These are phyloP conservation scores for Plotosus lineatus DNA, from an alignment of 2,113 vertebrate species.

Conservation along the genomic window DNA sequence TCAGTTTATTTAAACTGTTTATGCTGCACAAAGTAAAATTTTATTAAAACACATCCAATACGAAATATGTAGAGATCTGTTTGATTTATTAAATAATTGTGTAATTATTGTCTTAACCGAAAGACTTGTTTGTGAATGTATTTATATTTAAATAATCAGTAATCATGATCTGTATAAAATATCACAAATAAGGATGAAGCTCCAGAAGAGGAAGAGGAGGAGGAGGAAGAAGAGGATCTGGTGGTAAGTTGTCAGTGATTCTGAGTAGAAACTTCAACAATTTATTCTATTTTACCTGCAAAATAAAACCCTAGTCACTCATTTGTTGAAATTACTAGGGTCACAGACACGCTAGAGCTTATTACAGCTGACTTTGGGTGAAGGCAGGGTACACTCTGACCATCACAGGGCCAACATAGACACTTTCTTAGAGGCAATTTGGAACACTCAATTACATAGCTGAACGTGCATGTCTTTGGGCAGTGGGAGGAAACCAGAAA, in stretches of 20 bases:
- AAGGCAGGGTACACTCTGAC: too few species aligned
- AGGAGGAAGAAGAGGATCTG: slow-evolving; percentile 71
- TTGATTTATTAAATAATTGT: background rate
- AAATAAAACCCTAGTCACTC: too few species aligned
- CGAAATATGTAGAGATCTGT: background rate
- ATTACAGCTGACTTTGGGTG: too few species aligned
- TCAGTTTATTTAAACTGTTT: background rate
- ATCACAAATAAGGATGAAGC: background rate
- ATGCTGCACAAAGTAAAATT: background rate
- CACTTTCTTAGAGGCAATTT: too few species aligned
- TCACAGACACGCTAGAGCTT: too few species aligned
- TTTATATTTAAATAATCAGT: background rate
- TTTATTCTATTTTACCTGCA: too few species aligned
- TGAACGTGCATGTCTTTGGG: too few species aligned
- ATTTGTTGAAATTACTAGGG: too few species aligned
- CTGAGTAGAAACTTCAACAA: too few species aligned
- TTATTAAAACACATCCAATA: background rate
- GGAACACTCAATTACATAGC: too few species aligned
- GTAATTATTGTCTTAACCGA: background rate
- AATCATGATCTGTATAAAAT: background rate
- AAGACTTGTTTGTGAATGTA: background rate
- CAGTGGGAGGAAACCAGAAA: too few species aligned
- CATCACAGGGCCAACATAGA: too few species aligned
- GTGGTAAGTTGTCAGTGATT: slow-evolving; percentile 65
- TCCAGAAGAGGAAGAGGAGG: slow-evolving; percentile 42